Evolutionary conservation across 2,888 invertebrate genomes (phyloP), one percentile per base, ranked within the genome.

Genomic region (Oegoconia quadripuncta): DNA sequence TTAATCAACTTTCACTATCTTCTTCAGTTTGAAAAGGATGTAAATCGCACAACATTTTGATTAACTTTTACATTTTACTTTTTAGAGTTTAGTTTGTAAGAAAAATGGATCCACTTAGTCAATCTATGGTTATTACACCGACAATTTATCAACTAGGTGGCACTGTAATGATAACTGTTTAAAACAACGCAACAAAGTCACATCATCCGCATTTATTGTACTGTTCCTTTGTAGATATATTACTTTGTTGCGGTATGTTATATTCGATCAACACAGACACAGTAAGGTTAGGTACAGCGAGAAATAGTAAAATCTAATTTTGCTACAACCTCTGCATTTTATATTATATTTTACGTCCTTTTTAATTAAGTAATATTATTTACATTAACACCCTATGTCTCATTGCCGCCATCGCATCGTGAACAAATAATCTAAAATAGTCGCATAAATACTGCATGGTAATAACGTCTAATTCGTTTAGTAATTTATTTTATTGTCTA

Each of bases 271-370:
- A 38, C 39, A 48, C 45, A 49, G 40, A 49, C 54, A 59, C 58
- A 55, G 68, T n/a, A 59, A 31, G 64, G 55, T 58, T 58, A 60
- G 61, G 60, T 59, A 60, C 58, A 51, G 55, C 36, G 39, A 31
- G 38, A 47, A 13, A 49, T 51, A 61, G 37, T 60, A 57, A 64
- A 67, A 56, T 61, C 62, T 73, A 64, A 64, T 61, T 64, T 70
- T 74, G 64, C 77, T 75, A 79, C 66, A 63, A 69, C 62, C 55
- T 62, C 59, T 43, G 55, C 53, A n/a, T n/a, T n/a, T n/a, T 59
- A 48, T 52, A 46, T 57, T 57, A 49, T n/a, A 55, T 50, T 50
- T 41, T 41, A 6, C 25, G 25, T 25, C 2, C 33, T 52, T 48
- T 47, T 51, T 46, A 30, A 34, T 48, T 43, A 50, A 48, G 64